A percentile compares a stretch with the other conserved stretches of the same genome.
Conservation (phyloP, 2,797 vertebrate genomes). For the Gallinago nigripennis region DNA sequence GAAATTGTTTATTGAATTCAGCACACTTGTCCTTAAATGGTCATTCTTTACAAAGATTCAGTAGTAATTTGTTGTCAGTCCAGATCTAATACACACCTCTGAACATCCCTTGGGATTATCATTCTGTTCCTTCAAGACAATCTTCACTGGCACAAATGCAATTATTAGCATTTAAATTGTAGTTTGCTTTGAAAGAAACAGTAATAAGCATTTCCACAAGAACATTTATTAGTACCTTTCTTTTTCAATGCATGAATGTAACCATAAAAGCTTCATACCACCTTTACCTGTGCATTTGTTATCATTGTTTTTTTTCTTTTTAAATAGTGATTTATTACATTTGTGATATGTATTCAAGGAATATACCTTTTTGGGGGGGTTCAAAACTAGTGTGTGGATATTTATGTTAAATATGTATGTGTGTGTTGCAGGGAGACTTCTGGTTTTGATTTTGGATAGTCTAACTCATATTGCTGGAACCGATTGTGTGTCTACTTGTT, state of each 20-base stretch:
- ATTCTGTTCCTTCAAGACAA: slow-evolving; percentile 13
- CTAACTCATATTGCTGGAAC: background rate
- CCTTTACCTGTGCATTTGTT: background rate
- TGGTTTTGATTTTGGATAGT: background rate
- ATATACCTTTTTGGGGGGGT: background rate
- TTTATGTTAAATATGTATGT: background rate
- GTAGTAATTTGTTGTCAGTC: background rate
- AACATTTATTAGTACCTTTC: slow-evolving; percentile 7
- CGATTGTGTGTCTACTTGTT: background rate
- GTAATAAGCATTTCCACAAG: slow-evolving; percentile 27
- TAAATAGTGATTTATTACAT: background rate
- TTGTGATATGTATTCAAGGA: background rate
- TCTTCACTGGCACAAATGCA: background rate
- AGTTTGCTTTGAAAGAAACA: slow-evolving; percentile 9
- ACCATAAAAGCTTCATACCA: background rate
- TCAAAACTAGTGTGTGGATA: background rate
- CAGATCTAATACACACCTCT: slow-evolving; percentile 7
- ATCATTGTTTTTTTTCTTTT: background rate
- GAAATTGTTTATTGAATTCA: slow-evolving; percentile 57
- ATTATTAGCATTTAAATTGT: slow-evolving; percentile 58
- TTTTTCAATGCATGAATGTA: background rate
- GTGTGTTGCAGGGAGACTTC: background rate
- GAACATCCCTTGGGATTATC: background rate
- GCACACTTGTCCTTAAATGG: background rate
- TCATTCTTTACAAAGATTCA: slow-evolving; percentile 29